These are phyloP conservation scores for Astyanax mexicanus DNA, from an alignment of 2,797 vertebrate species.

Conservation along the genomic window DNA sequence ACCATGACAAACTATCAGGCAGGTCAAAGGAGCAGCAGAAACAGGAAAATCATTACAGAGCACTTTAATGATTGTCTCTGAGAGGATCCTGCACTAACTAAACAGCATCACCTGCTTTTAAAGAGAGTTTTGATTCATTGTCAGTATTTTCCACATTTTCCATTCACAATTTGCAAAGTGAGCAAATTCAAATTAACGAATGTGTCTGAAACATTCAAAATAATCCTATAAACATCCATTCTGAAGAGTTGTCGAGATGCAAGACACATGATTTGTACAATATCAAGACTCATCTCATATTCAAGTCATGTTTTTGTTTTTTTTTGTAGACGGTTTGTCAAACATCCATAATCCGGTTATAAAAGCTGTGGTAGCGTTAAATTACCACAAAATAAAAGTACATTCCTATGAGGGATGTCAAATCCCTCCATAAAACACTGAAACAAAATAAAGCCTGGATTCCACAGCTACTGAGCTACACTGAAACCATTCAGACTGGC, in stretches of 20 bases:
- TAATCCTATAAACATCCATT: slow-evolving; percentile 72
- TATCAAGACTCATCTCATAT: slow-evolving; percentile 51
- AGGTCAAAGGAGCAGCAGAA: slow-evolving; percentile 27
- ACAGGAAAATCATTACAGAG: slow-evolving; percentile 55
- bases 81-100: slow-evolving; percentile 69
- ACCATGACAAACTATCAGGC: background rate
- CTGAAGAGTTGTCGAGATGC: slow-evolving; percentile 67
- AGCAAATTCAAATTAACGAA: slow-evolving; percentile 49
- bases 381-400: slow-evolving; percentile 67
- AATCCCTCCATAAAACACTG: slow-evolving; percentile 63
- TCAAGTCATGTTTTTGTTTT: slow-evolving; percentile 54
- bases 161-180: slow-evolving; percentile 71
- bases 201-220: slow-evolving; percentile 73
- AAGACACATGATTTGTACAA: slow-evolving; percentile 73
- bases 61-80: slow-evolving; percentile 81
- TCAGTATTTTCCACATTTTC: slow-evolving; percentile 59
- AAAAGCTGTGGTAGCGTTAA: slow-evolving; percentile 69
- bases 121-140: slow-evolving; percentile 54
- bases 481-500: slow-evolving; percentile 67
- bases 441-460: slow-evolving; percentile 77
- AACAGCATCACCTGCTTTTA: slow-evolving; percentile 65
- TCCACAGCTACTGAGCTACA: slow-evolving; percentile 72
- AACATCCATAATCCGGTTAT: slow-evolving; percentile 67
- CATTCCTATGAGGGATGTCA: slow-evolving; percentile 75
- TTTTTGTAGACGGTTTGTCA: slow-evolving; percentile 58